phyloP scores from a whole-genome alignment of 2,113 vertebrate species.

The Limanda limanda region DNA sequence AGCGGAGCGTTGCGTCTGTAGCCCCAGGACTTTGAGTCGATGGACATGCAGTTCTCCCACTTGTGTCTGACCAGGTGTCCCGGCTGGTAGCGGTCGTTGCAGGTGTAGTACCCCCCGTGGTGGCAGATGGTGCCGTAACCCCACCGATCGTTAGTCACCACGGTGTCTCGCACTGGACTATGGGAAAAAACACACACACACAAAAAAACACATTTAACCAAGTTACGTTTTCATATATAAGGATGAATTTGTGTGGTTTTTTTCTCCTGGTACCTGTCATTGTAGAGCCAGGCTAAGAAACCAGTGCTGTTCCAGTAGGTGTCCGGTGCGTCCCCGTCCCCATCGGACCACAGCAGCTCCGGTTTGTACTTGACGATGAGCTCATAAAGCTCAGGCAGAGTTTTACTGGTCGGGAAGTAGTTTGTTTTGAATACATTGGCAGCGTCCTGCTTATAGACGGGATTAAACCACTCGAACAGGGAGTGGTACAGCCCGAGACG shows the following conservation, averaged over 20 bases:
- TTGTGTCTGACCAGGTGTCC: constrained; percentile 91
- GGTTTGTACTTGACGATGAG: constrained; percentile 88
- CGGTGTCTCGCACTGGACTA: constrained; percentile 91
- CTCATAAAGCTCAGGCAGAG: constrained; percentile 92
- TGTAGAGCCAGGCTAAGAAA: constrained; percentile 97
- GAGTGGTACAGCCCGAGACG: constrained; percentile 95
- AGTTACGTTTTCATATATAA: background rate
- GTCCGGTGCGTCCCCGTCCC: constrained; percentile 89
- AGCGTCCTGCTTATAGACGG: constrained; percentile 86
- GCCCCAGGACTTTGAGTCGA: constrained; percentile 92
- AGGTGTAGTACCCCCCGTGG: constrained; percentile 95
- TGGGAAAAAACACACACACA: background rate
- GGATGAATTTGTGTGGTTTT: background rate
- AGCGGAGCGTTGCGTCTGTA: constrained; percentile 89
- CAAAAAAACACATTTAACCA: no score
- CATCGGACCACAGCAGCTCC: constrained; percentile 95
- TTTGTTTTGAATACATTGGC: constrained; percentile 82
- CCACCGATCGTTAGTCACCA: constrained; percentile 98
- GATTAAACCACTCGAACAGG: constrained; percentile 97
- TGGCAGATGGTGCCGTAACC: constrained; percentile 86
- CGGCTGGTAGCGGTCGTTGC: constrained; percentile 90
- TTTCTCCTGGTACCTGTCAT: constrained; percentile 87
- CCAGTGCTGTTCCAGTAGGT: constrained; percentile 96
- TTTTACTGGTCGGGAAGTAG: constrained; percentile 87
- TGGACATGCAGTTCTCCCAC: constrained; percentile 98